Base-by-base conservation (phyloP, 2,113 vertebrate species). In the Crotalus viridis region DNA sequence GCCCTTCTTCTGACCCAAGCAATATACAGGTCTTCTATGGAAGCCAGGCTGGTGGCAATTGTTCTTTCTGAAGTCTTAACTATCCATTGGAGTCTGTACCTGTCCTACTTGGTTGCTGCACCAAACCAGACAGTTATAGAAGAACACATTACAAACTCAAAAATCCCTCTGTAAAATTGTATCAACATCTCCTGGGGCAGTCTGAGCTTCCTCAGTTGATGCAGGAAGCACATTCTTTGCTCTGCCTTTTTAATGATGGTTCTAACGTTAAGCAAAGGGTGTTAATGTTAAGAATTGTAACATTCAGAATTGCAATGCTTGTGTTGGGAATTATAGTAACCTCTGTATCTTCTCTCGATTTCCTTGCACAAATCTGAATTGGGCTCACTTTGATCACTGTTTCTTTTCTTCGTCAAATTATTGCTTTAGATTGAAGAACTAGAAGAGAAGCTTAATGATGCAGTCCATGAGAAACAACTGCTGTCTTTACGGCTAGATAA, bases 381-480 rank as follows among this genome's bases (percentile, higher is more conserved):
- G n/a, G 43, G 0, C 7, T 46, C 39, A 33, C 87, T 52, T 89
- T n/a, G 57, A n/a, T 89, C 3, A n/a, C 90, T 1, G 0, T 21
- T 69, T 87, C 10, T 48, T 94, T 95, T 92, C n/a, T 21, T 48
- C 89, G 22, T n/a, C 89, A 95, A 48, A 85, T 88, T 15, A 61
- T 89, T 94, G 10, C 56, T 19, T 93, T 96, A 99, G 99, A 98
- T 98, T 92, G 99, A 99, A 93, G 99, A 99, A 92, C 97, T 99
- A 55, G 99, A 99, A 94, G 99, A 99, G 95, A 98, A 98, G 93
- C 97, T 99, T 92, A 99, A 99, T 91, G 98, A 99, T 92, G 98
- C 99, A 39, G 93, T 99, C 93, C 98, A 99, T 95, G 98, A 99
- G 96, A 99, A 99, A 91, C 98, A 99, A 92, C 92, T 99, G 4